Evolutionary conservation across 2,888 invertebrate genomes (phyloP), one percentile per base, ranked within the genome.

Genomic region (Sisyra nigra): DNA sequence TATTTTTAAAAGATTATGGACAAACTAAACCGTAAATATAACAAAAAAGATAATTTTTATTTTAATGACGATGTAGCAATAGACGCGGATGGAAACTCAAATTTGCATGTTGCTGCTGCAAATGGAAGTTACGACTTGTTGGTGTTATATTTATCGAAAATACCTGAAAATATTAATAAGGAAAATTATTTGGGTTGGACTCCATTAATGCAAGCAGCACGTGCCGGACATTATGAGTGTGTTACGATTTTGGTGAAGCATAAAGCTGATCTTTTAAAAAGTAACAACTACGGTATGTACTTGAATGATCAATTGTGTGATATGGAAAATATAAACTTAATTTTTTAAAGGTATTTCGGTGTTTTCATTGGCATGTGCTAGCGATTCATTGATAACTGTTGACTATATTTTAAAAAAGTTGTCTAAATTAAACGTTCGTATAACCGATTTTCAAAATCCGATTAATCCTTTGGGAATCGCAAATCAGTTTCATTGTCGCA

Each of bases 171-270:
- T 18, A 38, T 43, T 15, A 30, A 43, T 30, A 15, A 17, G 17
- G 15, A 38, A 13, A 43, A 43, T 30, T 30, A 19, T 37, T 30
- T 38, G 38, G 43, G 38, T 7, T 43, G 43, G 43, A 31, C 37
- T 3, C 37, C 43, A 31, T 34, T 43, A 18, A 43, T 43, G 43
- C 43, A 43, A 17, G 43, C 43, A 8, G 30, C 37, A 31, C 24
- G 43, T 10, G 11, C 24, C 13, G 43, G 43, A 10, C 38, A 38
- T 37, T 18, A n/a, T 38, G 18, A 38, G 10, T 43, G 43, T 37
- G 32, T 43, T 10, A 14, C 30, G 31, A 13, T 38, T 31, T 43
- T 43, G 37, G 15, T 37, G 9, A 31, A 37, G 30, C n/a, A 29
- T 10, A 24, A 24, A 15, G 37, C 15, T 38, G 38, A 43, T 43